Base-by-base conservation (phyloP, 2,113 vertebrate genomes). In the Zapornia atra region DNA sequence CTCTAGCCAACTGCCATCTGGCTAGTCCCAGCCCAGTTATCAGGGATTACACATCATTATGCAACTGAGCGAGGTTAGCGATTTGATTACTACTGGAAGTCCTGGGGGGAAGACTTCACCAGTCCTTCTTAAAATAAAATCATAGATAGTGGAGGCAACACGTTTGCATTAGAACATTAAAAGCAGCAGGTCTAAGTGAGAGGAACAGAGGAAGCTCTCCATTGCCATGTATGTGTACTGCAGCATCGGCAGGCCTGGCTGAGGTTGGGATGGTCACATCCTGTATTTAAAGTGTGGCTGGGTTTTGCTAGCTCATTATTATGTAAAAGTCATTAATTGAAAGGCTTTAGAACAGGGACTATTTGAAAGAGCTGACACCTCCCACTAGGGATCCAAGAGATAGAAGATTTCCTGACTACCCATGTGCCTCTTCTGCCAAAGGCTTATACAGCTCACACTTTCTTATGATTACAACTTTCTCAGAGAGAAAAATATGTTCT, bases 1-100 rank as follows among this genome's bases (percentile, higher is more conserved):
- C 5, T 15, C 28, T 28, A 15, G 10, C 26, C 1, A 0, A 3
- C 22, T 44, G 54, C 36, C 38, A 3, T 1, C 21, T 1, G 1
- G 42, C 20, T 18, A 19, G 29, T 34, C 54, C 59, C 59, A 61
- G 59, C 22, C n/a, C 26, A 36, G n/a, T 28, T 22, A 73, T 56
- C 61, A 20, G 33, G 83, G 29, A 72, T 53, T 77, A n/a, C 38
- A 63, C 64, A 61, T 38, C 24, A 24, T 64, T 90, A 94, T 38
- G 22, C 61, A 57, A 51, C 9, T 18, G 6, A 33, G 59, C n/a
- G 77, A 34, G 42, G 34, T 6, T 28, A 3, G 2, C 12, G 20
- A 44, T 53, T 31, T 68, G 33, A 38, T n/a, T 84, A 53, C 53
- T 63, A 9, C 64, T 50, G 29, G 15, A 42, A 64, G 18, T 56